These are phyloP conservation scores for Conistra vaccinii DNA, from an alignment of 2,888 invertebrate species.

Conservation along the genomic window DNA sequence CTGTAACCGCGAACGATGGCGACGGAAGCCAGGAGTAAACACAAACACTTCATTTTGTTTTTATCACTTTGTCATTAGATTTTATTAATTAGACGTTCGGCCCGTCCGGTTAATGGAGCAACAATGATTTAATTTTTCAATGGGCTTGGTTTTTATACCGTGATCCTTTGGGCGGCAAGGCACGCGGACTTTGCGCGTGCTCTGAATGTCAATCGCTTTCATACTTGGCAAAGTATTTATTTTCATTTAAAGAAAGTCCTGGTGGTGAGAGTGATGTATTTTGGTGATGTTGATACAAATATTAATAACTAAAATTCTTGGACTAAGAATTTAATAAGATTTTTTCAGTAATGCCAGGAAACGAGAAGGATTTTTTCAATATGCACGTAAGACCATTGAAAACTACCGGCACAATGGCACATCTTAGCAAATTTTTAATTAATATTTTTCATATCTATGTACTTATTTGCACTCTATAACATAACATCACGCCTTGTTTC, in stretches of 20 bases:
- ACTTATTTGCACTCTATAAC: no score
- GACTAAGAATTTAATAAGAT: neutral
- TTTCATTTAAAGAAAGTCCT: constrained; percentile 90
- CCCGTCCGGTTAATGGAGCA: constrained; percentile 88
- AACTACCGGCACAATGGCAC: no score
- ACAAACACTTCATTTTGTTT: constrained; percentile 88
- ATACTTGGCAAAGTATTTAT: constrained; percentile 87
- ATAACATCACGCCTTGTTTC: no score
- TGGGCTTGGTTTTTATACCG: constrained; percentile 93
- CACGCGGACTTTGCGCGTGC: constrained; percentile 83
- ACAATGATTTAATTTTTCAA: constrained; percentile 91
- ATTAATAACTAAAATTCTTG: constrained; percentile 52
- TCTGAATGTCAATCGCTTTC: constrained; percentile 81
- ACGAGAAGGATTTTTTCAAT: no score
- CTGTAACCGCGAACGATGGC: constrained; percentile 87
- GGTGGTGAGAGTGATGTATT: constrained; percentile 85
- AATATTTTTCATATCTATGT: no score
- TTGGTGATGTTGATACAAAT: constrained; percentile 63
- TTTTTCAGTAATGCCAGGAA: neutral
- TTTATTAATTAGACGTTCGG: constrained; percentile 87
- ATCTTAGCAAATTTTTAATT: no score
- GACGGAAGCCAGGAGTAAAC: constrained; percentile 89
- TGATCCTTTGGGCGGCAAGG: constrained; percentile 90
- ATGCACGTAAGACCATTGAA: no score
- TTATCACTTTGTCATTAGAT: constrained; percentile 85